Percentiles rank a stretch among this genome's conserved stretches.
phyloP scores from a whole-genome alignment of 1,140 invertebrate species.

The Amphibalanus amphitrite region DNA sequence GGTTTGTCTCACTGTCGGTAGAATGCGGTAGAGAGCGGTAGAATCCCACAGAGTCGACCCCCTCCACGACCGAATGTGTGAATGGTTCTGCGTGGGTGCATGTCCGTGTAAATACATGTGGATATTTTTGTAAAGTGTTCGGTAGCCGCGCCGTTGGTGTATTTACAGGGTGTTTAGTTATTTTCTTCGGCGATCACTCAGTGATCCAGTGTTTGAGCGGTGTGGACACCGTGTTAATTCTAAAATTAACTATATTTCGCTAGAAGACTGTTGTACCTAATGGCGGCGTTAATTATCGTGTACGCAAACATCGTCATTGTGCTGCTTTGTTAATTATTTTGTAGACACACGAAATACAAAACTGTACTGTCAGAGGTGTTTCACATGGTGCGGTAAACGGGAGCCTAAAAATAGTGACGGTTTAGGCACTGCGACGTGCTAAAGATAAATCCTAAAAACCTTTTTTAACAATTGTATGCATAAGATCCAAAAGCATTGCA shows the following conservation, averaged over 20 bases:
- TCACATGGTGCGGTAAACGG: neutral
- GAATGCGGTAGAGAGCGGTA: neutral
- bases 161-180: constrained; percentile 1
- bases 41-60: neutral
- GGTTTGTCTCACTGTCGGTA: neutral
- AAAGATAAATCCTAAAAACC: too few species aligned
- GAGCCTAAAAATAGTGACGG: too few species aligned
- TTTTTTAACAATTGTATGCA: too few species aligned
- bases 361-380: neutral
- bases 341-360: constrained; percentile 1
- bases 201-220: neutral
- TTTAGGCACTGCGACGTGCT: too few species aligned
- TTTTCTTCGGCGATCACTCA: neutral
- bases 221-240: neutral
- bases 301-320: neutral
- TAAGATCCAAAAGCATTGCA: too few species aligned
- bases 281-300: neutral
- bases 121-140: constrained; percentile 2
- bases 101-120: neutral
- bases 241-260: constrained; percentile 1
- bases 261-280: neutral
- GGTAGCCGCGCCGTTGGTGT: neutral
- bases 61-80: neutral
- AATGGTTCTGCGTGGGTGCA: neutral
- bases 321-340: constrained; percentile 2